Percentiles rank a stretch among this genome's conserved stretches.
Conservation (phyloP, 1,140 invertebrate genomes). For the Drosophila takahashii region DNA sequence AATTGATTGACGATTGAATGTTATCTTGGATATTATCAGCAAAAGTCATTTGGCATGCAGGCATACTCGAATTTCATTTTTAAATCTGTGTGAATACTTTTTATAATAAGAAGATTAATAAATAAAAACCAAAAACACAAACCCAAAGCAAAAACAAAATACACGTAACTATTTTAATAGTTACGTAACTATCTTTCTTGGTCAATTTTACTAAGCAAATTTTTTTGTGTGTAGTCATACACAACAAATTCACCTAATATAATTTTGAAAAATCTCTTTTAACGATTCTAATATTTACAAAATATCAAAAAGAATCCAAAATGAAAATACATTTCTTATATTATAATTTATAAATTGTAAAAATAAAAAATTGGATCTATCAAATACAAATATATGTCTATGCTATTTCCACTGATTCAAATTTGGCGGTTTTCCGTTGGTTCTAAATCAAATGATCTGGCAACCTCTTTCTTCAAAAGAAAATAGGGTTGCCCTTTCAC, state of each 20-base stretch:
- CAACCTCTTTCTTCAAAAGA: neutral
- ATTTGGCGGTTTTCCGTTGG: neutral
- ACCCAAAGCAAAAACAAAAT: too few relatives aligned
- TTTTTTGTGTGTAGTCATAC: too few relatives aligned
- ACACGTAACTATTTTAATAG: too few relatives aligned
- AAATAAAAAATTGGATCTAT: neutral
- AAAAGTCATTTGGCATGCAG: conserved; percentile 33
- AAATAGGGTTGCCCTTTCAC: neutral
- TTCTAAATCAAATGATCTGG: neutral
- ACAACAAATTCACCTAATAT: too few relatives aligned
- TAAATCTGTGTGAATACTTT: neutral
- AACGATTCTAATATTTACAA: too few relatives aligned
- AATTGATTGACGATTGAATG: conserved; percentile 71
- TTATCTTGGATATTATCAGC: conserved; percentile 51
- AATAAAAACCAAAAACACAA: too few relatives aligned
- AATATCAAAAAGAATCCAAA: too few relatives aligned
- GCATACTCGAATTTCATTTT: neutral
- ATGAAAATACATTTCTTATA: too few relatives aligned
- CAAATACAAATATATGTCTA: neutral
- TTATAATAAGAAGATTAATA: neutral
- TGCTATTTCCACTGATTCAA: neutral
- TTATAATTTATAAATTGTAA: too few relatives aligned
- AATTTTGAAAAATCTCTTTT: too few relatives aligned
- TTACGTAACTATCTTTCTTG: too few relatives aligned
- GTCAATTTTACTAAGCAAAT: too few relatives aligned